These are phyloP conservation scores for Hemaris fuciformis DNA, from an alignment of 2,888 invertebrate genomes.

Conservation along the genomic window DNA sequence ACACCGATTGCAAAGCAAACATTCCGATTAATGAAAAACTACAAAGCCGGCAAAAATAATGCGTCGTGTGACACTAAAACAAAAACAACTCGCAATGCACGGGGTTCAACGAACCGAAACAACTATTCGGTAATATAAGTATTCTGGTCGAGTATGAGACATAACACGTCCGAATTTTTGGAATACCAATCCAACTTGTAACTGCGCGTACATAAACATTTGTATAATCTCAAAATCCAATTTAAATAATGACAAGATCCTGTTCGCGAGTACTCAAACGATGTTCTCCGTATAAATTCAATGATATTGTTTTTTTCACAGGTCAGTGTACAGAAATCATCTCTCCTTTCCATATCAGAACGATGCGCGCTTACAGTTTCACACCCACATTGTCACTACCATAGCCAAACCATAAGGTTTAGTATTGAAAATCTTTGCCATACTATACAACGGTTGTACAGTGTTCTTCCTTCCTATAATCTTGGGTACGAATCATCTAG, in stretches of 20 bases:
- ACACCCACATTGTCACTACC: too few species aligned
- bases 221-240: conserved; percentile 1
- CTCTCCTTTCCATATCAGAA: too few species aligned
- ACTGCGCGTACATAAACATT: conserved; percentile 15
- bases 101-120: conserved; percentile 34
- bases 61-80: conserved; percentile 24
- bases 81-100: conserved; percentile 34
- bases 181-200: conserved; percentile 36
- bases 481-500: too few species aligned
- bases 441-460: too few species aligned
- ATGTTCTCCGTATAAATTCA: neutral
- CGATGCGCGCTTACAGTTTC: too few species aligned
- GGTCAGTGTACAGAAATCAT: too few species aligned
- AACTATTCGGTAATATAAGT: conserved; percentile 35
- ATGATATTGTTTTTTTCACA: neutral
- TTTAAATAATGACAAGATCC: neutral
- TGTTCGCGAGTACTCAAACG: neutral
- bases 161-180: conserved; percentile 39
- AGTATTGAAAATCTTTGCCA: too few species aligned
- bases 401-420: too few species aligned
- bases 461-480: too few species aligned
- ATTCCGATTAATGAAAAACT: neutral
- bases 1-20: neutral
- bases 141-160: conserved; percentile 27
- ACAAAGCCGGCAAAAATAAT: conserved; percentile 15